phyloP scores from a whole-genome alignment of 2,113 vertebrate genomes.

The Python bivittatus region DNA sequence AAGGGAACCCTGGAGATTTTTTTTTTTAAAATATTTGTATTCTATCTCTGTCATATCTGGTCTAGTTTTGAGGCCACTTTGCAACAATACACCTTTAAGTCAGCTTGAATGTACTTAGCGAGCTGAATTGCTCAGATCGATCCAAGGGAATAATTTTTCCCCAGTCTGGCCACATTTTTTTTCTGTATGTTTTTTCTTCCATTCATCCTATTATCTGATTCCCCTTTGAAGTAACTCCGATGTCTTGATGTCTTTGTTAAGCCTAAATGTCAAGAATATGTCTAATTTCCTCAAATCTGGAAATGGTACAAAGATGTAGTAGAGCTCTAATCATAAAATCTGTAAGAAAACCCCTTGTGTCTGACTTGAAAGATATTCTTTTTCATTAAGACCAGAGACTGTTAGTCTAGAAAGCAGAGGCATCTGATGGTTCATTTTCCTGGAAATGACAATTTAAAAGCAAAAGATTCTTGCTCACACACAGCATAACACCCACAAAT shows the following conservation, averaged over 20 bases:
- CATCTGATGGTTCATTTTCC: background rate
- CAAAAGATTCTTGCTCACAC: background rate
- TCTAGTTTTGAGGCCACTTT: background rate
- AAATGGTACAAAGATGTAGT: background rate
- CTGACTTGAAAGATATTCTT: background rate
- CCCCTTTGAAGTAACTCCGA: slow-evolving; percentile 20
- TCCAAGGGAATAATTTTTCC: background rate
- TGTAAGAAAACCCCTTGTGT: background rate
- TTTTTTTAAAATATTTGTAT: background rate
- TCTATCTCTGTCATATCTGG: background rate
- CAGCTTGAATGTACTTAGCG: slow-evolving; percentile 6
- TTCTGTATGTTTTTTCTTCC: background rate
- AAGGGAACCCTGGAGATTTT: background rate
- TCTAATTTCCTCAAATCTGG: slow-evolving; percentile 20
- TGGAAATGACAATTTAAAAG: slow-evolving; percentile 9
- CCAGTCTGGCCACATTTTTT: background rate
- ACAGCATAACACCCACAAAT: background rate
- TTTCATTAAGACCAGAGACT: slow-evolving; percentile 9
- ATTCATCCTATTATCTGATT: background rate
- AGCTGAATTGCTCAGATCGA: background rate
- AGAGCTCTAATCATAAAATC: background rate
- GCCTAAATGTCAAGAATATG: slow-evolving; percentile 7
- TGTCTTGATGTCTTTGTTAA: slow-evolving; percentile 9
- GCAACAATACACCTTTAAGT: background rate
- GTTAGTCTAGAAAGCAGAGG: background rate